Evolutionary conservation across 2,888 invertebrate species (phyloP), one percentile per base, ranked within the genome.

Genomic region (Drosophila phalerata): DNA sequence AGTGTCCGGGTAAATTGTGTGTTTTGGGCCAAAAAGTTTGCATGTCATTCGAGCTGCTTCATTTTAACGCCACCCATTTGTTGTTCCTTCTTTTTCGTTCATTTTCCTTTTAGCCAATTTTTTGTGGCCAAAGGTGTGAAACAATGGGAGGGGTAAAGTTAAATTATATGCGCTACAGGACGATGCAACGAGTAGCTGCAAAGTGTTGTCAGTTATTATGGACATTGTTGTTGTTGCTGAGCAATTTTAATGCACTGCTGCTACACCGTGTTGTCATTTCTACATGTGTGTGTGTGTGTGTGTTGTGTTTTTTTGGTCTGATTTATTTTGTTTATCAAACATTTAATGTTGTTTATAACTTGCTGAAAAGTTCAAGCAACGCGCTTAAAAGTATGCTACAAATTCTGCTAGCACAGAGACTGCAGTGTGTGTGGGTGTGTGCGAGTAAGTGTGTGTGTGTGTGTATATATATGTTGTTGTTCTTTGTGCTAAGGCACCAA

Each of bases 281-380:
- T 55, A 19, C 38, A 30, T 19, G 52, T 49, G 15, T 34, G 30
- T 57, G 37, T 52, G 49, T 78, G 30, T 55, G 22, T 4, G 22
- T 22, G 22, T 22, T 3, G 3, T 22, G 22, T 22, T 3, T 47
- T 19, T 49, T 70, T 25, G 42, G 53, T 48, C 53, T 75, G 77
- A 87, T 87, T 87, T 87, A 88, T 87, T 82, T 82, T 85, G 85
- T 82, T 87, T 80, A 87, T 79, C 67, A 73, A 82, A 81, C 77
- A 79, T 73, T 76, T 85, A 80, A 87, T 85, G 83, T 75, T 73
- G 70, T 85, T 85, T 82, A 79, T 64, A 86, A 69, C 77, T 79
- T 87, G 74, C 72, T 75, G 80, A 75, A 84, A 83, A 83, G 76
- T 83, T 82, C 65, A 61, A 57, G 76, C 73, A 64, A 47, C 56